phyloP scores from a whole-genome alignment of 2,888 invertebrate species.

The Spilarctia lutea region DNA sequence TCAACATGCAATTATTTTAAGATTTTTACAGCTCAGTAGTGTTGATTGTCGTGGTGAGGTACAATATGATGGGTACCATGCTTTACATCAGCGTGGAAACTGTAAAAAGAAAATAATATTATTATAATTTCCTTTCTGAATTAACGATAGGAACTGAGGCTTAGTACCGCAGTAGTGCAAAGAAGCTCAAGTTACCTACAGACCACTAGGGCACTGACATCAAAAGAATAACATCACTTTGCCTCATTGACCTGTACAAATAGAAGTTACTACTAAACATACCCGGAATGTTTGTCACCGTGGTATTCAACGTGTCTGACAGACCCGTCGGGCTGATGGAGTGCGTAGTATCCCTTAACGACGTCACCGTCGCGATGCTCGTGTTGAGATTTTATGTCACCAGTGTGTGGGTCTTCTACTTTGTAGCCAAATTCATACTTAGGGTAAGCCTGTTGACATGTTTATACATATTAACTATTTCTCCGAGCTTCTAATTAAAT shows the following conservation, averaged over 20 bases:
- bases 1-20: slow-evolving; percentile 5
- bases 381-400: slow-evolving; percentile 81
- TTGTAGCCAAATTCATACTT: slow-evolving; percentile 73
- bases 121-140: background rate
- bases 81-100: slow-evolving; percentile 79
- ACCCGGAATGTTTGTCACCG: slow-evolving; percentile 82
- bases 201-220: background rate
- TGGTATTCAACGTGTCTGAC: slow-evolving; percentile 84
- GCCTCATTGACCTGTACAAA: background rate
- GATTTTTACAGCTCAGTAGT: slow-evolving; percentile 24
- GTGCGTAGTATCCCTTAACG: slow-evolving; percentile 72
- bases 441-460: slow-evolving; percentile 64
- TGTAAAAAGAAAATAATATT: slow-evolving; percentile 49
- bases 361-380: slow-evolving; percentile 80
- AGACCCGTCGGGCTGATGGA: slow-evolving; percentile 85
- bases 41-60: slow-evolving; percentile 66
- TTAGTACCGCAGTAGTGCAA: background rate
- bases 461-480: background rate
- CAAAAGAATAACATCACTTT: background rate
- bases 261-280: slow-evolving; percentile 35
- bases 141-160: background rate
- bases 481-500: too few species aligned
- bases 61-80: slow-evolving; percentile 76
- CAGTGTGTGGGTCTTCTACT: slow-evolving; percentile 80
- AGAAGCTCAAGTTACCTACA: background rate